Conservation (phyloP, 2,797 vertebrate genomes). For the Enteromius mattozi region DNA sequence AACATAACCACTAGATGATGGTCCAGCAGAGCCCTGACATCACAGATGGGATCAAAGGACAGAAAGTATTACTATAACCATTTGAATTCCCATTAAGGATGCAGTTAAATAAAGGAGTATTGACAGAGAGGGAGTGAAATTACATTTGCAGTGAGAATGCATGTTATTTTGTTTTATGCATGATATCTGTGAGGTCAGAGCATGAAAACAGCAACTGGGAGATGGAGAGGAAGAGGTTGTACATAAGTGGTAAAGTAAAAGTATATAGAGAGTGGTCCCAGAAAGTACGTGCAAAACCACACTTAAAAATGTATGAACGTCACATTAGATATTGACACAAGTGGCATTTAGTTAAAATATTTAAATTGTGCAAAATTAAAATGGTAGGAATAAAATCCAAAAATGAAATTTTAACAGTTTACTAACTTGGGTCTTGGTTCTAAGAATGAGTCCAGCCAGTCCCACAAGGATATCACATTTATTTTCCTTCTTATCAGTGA, state of each 20-base stretch:
- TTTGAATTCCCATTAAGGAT: not conserved
- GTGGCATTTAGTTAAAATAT: not conserved
- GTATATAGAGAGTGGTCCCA: not conserved
- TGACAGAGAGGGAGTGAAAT: not conserved
- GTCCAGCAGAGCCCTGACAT: slow-evolving; percentile 2
- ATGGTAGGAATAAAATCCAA: not conserved
- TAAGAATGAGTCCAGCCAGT: not conserved
- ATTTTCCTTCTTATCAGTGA: not conserved
- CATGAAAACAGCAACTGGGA: not conserved
- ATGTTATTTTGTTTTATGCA: not conserved
- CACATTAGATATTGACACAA: not conserved
- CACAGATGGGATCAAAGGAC: slow-evolving; percentile 17
- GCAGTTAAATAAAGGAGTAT: not conserved
- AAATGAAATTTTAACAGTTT: not conserved
- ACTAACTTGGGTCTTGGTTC: not conserved
- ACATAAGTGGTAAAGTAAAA: not conserved
- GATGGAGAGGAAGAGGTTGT: not conserved
- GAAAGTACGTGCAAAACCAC: not conserved
- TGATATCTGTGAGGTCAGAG: slow-evolving; percentile 20
- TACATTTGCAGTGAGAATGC: not conserved
- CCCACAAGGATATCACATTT: not conserved
- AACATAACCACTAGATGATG: too few relatives aligned
- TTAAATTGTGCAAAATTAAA: not conserved
- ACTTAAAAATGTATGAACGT: not conserved
- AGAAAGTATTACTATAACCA: not conserved